Base-by-base conservation (phyloP, 2,797 vertebrate genomes). In the Rousettus madagascariensis region DNA sequence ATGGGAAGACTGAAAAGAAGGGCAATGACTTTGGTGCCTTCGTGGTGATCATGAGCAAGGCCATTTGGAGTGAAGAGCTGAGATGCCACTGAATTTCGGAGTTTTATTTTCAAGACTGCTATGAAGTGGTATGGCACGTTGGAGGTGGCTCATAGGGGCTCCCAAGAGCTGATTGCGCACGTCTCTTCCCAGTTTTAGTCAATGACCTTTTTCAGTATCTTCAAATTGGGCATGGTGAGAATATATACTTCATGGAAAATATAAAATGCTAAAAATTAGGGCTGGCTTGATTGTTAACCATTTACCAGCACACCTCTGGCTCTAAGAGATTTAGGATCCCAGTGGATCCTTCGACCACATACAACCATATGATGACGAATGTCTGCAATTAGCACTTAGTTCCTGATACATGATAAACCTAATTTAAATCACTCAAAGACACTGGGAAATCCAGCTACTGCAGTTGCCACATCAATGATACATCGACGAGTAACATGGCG, bases 351-450 rank as follows among this genome's bases (percentile, higher is more conserved):
- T 53, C 38, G 82, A 57, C 72, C 49, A 49, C 38, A 63, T 63
- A 38, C 9, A 77, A 28, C 78, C 91, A 38, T 88, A 74, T 0
- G 13, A 41, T 4, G 33, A 61, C 1, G 24, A 74, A 66, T 89
- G 80, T 85, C 68, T 33, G 61, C 38, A 78, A 20, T 90, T 80
- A 87, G 53, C 0, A 19, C 51, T 85, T 79, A 51, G n/a, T 28
- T 86, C 19, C 41, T 24, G 51, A 96, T 57, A 33, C 43, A 6
- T 43, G 36, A 41, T 84, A 96, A 96, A 94, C 95, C 83, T 59
- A 33, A 20, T 55, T 46, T 91, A 93, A 97, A 22, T 74, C 36
- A 30, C 71, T 93, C 49, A 53, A 51, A 95, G 86, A 78, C 33
- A 5, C n/a, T 36, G 24, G 61, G 79, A 87, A 96, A 86, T 28